A percentile compares a stretch with the other conserved stretches of the same genome.
Evolutionary conservation across 2,888 invertebrate species (phyloP).

Genomic region (Ligdia adustata): DNA sequence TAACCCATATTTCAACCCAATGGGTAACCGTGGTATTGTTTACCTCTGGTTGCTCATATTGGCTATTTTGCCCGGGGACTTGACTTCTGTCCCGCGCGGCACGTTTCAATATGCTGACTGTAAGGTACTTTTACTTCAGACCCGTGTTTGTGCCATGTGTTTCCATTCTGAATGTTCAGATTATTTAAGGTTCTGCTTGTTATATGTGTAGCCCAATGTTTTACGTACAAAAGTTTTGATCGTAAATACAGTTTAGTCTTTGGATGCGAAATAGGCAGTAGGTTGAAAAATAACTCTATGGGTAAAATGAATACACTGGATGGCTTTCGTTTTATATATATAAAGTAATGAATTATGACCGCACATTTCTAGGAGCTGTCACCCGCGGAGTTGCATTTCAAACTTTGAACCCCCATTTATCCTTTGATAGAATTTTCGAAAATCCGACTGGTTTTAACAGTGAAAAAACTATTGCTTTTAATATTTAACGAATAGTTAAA

Average conservation of each 20-base stretch:
- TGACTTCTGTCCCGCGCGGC: slow-evolving; percentile 60
- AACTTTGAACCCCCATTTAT: too few relatives aligned
- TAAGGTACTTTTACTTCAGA: slow-evolving; percentile 40
- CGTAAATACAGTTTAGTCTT: slow-evolving; percentile 11
- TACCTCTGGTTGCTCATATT: slow-evolving; percentile 26
- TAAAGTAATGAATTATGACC: too few relatives aligned
- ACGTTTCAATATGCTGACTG: slow-evolving; percentile 77
- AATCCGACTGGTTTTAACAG: too few relatives aligned
- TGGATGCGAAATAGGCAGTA: not conserved
- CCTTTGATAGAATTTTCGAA: too few relatives aligned
- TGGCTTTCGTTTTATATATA: too few relatives aligned
- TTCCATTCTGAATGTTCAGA: slow-evolving; percentile 6
- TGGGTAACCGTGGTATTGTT: slow-evolving; percentile 23
- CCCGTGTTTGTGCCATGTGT: slow-evolving; percentile 26
- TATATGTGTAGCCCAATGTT: slow-evolving; percentile 21
- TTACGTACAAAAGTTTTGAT: slow-evolving; percentile 16
- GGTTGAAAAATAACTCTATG: too few relatives aligned
- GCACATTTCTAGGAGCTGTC: too few relatives aligned
- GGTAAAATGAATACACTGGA: too few relatives aligned
- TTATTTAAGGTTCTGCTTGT: slow-evolving; percentile 14
- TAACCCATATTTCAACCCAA: slow-evolving; percentile 24
- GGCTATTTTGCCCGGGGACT: slow-evolving; percentile 47
- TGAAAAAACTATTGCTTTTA: too few relatives aligned
- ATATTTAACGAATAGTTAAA: too few relatives aligned
- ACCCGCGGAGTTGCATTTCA: too few relatives aligned